A percentile compares a stretch with the other conserved stretches of the same genome.
phyloP scores from a whole-genome alignment of 2,113 vertebrate species.

The Turnix velox region DNA sequence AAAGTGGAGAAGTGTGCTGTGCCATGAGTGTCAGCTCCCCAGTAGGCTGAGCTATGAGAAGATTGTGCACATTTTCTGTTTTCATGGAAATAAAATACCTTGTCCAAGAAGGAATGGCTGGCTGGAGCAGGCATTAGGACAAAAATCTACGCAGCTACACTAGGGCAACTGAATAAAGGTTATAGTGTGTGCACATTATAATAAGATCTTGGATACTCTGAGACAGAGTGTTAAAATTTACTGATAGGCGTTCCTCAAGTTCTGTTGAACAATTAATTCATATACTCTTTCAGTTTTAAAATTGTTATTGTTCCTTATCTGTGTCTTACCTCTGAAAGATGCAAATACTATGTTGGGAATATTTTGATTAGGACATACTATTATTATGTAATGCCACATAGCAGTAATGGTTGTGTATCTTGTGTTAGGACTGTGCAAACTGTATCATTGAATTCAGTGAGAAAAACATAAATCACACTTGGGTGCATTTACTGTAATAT shows the following conservation, averaged over 20 bases:
- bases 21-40: not conserved
- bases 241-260: not conserved
- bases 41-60: not conserved
- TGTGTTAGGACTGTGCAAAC: not conserved
- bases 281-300: not conserved
- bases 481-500: not conserved
- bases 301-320: not conserved
- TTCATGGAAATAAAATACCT: not conserved
- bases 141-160: not conserved
- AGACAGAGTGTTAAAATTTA: not conserved
- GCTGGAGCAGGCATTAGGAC: not conserved
- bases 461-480: not conserved
- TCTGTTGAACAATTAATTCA: not conserved
- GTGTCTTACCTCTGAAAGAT: not conserved
- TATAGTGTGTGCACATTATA: not conserved
- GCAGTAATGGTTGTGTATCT: not conserved
- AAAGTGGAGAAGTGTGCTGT: not conserved
- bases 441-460: not conserved
- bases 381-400: not conserved
- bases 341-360: not conserved
- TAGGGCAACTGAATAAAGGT: not conserved
- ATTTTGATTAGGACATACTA: not conserved
- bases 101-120: not conserved
- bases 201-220: not conserved
- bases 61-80: not conserved